Evolutionary conservation across 2,113 vertebrate genomes (phyloP), one percentile per base, ranked within the genome.

Genomic region (Tinamus guttatus): DNA sequence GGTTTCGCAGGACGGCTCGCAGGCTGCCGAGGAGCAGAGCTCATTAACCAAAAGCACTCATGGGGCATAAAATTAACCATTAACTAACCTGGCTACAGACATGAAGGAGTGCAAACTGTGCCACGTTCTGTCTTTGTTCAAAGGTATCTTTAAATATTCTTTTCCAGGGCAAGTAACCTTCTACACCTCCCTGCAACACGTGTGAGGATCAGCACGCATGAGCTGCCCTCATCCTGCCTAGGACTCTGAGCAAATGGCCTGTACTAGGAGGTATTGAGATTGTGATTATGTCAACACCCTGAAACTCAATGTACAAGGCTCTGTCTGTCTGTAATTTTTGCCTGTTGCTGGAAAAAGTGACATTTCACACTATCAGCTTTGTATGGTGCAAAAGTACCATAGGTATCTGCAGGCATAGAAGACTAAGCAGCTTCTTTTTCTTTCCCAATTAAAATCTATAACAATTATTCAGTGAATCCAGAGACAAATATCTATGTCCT

Each of bases 1-100:
- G 2, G 97, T 98, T 68, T 97, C 97, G 51, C 99, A 99, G 78
- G 97, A 98, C 10, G 91, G 83, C 63, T 98, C 98, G 74, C 99
- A 99, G 40, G 98, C 99, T 99, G 97, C 49, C 56, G 21, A n/a
- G 68, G 24, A 87, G 51, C 30, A 92, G 68, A 63, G 70, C 7
- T 54, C 71, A 8, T 80, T 40, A 86, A 28, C 11, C 76, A 60
- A 73, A 24, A 0, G 62, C 8, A 68, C 22, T 34, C 60, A 15
- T 3, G 18, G 32, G 76, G 73, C 52, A 27, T 40, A 21, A 3
- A 78, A 32, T 16, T 38, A 74, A 49, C 22, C 38, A 65, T 9
- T 52, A 51, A 5, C n/a, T 52, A 51, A 5, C n/a, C 9, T 16
- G 52, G 11, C 17, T 36, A 41, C 15, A 7, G 0, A 9, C 28